Percentiles rank a stretch among this genome's conserved stretches.
These are phyloP conservation scores for Antennarius maculatus DNA, from an alignment of 2,797 vertebrate species.

Conservation along the genomic window DNA sequence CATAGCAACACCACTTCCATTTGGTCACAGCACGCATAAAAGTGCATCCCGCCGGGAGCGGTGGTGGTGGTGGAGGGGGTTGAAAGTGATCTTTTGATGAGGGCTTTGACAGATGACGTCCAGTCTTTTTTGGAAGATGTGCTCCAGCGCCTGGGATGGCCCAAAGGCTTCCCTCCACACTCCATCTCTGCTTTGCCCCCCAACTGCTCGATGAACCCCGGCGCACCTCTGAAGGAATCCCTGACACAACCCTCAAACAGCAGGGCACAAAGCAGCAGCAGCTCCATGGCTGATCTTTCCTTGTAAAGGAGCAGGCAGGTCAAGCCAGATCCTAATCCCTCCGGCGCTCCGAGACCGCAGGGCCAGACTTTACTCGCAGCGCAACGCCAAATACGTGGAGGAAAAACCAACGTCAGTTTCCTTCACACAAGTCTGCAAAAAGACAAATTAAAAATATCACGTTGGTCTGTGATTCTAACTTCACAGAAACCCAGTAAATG, in stretches of 20 bases:
- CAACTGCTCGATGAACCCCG: constrained; percentile 78
- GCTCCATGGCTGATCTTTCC: constrained; percentile 74
- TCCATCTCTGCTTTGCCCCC: constrained; percentile 53
- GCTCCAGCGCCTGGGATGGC: constrained; percentile 48
- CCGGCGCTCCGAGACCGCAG: constrained; percentile 41
- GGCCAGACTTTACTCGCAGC: constrained; percentile 50
- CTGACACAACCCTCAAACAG: constrained; percentile 80
- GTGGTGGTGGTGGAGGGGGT: constrained; percentile 5
- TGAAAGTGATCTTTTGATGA: constrained; percentile 75
- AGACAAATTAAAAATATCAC: too few species aligned
- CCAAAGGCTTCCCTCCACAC: constrained; percentile 45
- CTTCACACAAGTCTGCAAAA: too few species aligned
- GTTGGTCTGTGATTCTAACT: too few species aligned
- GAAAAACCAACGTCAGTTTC: not conserved
- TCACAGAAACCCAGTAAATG: too few species aligned
- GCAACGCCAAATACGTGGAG: constrained; percentile 53
- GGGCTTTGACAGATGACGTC: constrained; percentile 76
- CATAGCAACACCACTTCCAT: constrained; percentile 65
- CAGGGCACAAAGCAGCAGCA: constrained; percentile 80
- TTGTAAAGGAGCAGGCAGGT: constrained; percentile 79
- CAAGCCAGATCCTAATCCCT: constrained; percentile 67
- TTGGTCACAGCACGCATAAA: constrained; percentile 75
- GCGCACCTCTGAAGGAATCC: constrained; percentile 80
- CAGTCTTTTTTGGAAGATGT: constrained; percentile 42
- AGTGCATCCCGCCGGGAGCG: constrained; percentile 45